phyloP scores from a whole-genome alignment of 2,888 invertebrate genomes.

The Trypoxylon attenuatum region DNA sequence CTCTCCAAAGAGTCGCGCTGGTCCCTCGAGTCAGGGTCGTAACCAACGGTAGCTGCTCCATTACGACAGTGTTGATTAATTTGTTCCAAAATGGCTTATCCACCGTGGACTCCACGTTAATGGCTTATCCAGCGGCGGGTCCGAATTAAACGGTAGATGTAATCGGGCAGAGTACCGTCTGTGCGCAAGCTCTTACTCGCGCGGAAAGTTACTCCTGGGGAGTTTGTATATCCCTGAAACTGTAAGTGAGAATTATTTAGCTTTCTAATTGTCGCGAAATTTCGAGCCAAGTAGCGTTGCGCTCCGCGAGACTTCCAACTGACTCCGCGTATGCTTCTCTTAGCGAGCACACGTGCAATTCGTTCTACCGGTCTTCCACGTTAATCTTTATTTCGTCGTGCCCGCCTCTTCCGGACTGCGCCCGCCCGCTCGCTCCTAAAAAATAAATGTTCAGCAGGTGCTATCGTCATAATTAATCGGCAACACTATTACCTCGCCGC shows the following conservation, averaged over 20 bases:
- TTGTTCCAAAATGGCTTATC: constrained; percentile 42
- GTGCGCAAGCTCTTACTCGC: neutral
- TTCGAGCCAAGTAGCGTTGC: neutral
- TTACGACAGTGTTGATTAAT: constrained; percentile 37
- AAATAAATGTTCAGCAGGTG: too few relatives aligned
- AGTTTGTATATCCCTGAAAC: constrained; percentile 12
- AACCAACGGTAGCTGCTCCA: constrained; percentile 8
- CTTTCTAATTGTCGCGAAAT: constrained; percentile 21
- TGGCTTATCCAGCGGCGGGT: neutral
- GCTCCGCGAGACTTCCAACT: constrained; percentile 1
- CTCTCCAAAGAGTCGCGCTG: too few relatives aligned
- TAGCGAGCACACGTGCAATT: neutral
- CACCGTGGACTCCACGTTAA: neutral
- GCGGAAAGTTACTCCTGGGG: constrained; percentile 20
- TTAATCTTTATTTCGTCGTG: neutral
- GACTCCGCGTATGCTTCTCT: neutral
- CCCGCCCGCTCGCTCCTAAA: too few relatives aligned
- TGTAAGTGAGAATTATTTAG: constrained; percentile 21
- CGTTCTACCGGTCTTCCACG: neutral
- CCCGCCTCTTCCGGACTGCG: neutral
- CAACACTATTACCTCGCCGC: too few relatives aligned
- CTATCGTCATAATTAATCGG: constrained; percentile 2
- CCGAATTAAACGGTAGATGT: constrained; percentile 27
- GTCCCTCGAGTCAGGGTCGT: too few relatives aligned
- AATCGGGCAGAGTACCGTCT: constrained; percentile 17